Evolutionary conservation across 2,797 vertebrate genomes (phyloP).

Genomic region (Spheniscus humboldti): DNA sequence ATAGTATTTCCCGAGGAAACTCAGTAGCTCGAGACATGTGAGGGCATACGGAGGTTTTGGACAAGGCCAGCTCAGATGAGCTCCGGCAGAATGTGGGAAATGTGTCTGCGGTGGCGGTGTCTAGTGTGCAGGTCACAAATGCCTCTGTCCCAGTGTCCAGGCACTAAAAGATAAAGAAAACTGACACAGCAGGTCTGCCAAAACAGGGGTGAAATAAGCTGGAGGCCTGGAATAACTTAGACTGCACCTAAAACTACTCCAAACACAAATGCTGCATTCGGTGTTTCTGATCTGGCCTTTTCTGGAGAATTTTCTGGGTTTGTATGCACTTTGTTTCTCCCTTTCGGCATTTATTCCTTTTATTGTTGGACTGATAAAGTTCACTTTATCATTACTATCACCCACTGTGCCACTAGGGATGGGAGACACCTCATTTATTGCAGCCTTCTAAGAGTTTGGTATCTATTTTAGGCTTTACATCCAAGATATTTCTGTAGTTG

Average conservation of each 20-base stretch:
- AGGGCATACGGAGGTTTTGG: not conserved
- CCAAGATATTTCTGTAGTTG: not conserved
- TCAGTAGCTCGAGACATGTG: not conserved
- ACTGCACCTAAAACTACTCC: not conserved
- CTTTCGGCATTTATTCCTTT: not conserved
- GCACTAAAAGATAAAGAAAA: not conserved
- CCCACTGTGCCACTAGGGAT: not conserved
- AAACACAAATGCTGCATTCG: fast-evolving
- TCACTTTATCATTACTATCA: not conserved
- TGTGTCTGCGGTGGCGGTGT: fast-evolving
- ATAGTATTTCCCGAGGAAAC: not conserved
- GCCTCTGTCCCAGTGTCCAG: not conserved
- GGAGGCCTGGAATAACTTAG: not conserved
- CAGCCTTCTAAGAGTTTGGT: not conserved
- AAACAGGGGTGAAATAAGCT: not conserved
- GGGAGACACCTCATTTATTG: not conserved
- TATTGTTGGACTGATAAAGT: not conserved
- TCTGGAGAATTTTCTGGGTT: not conserved
- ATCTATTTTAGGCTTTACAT: not conserved
- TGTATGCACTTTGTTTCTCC: not conserved
- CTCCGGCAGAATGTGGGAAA: not conserved
- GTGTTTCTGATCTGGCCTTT: not conserved
- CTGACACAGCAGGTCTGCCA: fast-evolving
- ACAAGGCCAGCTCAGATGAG: not conserved
- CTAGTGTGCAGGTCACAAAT: not conserved